phyloP scores from a whole-genome alignment of 92 coral and sea anemone species.

The Muricea muricata region DNA sequence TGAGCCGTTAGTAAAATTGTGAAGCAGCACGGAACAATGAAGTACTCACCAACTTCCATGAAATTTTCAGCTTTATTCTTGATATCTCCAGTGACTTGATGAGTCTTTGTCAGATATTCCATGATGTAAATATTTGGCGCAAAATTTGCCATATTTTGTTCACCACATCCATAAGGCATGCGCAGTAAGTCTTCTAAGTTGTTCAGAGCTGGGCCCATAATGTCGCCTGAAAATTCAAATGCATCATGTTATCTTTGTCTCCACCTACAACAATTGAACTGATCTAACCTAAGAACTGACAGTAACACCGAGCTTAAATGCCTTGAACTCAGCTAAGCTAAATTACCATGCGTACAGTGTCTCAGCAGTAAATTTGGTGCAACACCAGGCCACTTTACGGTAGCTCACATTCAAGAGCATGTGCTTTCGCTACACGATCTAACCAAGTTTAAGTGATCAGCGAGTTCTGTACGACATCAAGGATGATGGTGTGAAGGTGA shows the following conservation, averaged over 20 bases:
- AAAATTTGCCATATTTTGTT: slow-evolving; percentile 96
- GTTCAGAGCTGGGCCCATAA: slow-evolving; percentile 91
- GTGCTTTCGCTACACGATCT: too few relatives aligned
- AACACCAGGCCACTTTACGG: too few relatives aligned
- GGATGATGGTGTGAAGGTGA: too few relatives aligned
- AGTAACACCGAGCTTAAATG: too few relatives aligned
- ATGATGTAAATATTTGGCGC: slow-evolving; percentile 94
- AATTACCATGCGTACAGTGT: neutral
- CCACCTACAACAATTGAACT: too few relatives aligned
- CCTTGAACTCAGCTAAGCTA: too few relatives aligned
- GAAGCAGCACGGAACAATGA: too few relatives aligned
- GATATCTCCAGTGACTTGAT: slow-evolving; percentile 55
- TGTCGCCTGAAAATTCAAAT: slow-evolving; percentile 68
- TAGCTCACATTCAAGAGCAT: too few relatives aligned
- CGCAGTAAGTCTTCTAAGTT: slow-evolving; percentile 75
- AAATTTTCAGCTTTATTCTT: slow-evolving; percentile 74
- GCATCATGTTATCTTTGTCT: neutral
- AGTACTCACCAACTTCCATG: slow-evolving; percentile 77
- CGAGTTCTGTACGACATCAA: too few relatives aligned
- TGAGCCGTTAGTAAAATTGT: too few relatives aligned
- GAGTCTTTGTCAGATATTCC: slow-evolving; percentile 80
- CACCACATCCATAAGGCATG: slow-evolving; percentile 93
- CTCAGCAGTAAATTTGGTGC: neutral
- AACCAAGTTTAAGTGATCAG: too few relatives aligned
- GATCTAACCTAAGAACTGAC: too few relatives aligned